Evolutionary conservation across 2,888 invertebrate genomes (phyloP), one percentile per base, ranked within the genome.

Genomic region (Argyresthia albistria): DNA sequence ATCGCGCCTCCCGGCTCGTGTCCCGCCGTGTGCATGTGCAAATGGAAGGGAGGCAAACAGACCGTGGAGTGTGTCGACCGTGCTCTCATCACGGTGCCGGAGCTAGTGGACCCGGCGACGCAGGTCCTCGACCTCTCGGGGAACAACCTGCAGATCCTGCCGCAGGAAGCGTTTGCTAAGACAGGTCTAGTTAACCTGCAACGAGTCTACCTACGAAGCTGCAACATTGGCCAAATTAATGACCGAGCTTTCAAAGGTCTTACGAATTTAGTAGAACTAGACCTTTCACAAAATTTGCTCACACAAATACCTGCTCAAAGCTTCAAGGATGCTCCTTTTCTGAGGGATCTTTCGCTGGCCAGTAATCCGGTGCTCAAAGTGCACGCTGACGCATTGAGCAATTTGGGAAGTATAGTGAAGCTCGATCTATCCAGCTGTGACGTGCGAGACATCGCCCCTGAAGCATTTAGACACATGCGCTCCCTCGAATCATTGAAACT

Each of bases 11-110:
- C 89, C 57, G 90, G 90, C 60, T 89, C 90, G 60, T 94, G 94
- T 66, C 95, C 95, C 55, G 89, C 90, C 46, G 92, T 92, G 63
- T 97, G 97, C 82, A 90, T 91, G 66, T 97, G 97, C 86, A 97
- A 96, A 81, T 97, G 97, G 97, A 96, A 96, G 82, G 93, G 94
- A 66, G 97, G 97, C 62, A 97, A 97, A 79, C 95, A 95, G 76
- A 95, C 96, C 51, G 97, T 96, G 56, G 96, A 96, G 83, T 97
- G 97, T 80, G 92, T 93, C 70, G 93, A 95, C 76, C 92, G 93
- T 55, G 92, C 92, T 55, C 90, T 97, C 60, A 95, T 94, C 67
- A 92, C 93, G 53, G 93, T 97, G 60, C 97, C 97, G 48, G 93
- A 94, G 65, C 92, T 92, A 67, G 93, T 96, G 60, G 95, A 96